Conservation (phyloP, 2,113 vertebrate species). For the Psilopogon haemacephalus region DNA sequence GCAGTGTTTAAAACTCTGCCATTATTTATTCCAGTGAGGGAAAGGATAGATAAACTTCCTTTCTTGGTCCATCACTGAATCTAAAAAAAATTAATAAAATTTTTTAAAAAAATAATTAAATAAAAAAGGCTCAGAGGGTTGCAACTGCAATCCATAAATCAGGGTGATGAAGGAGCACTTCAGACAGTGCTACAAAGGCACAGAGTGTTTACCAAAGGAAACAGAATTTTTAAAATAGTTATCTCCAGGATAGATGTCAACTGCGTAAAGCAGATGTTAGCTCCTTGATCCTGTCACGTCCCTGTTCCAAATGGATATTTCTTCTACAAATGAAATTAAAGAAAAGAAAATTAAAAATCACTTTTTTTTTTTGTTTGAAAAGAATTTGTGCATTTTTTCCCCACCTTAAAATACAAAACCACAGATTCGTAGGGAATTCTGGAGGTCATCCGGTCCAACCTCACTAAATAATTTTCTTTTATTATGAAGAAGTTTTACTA, state of each 20-base stretch:
- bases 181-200: neutral
- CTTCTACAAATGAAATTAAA: neutral
- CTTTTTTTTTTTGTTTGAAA: neutral
- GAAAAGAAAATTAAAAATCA: neutral
- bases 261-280: neutral
- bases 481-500: neutral
- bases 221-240: constrained; percentile 15
- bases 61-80: neutral
- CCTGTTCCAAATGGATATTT: neutral
- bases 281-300: neutral
- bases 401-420: neutral
- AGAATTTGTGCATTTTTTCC: neutral
- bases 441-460: neutral
- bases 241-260: constrained; percentile 4
- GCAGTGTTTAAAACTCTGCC: constrained; percentile 12
- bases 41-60: constrained; percentile 57
- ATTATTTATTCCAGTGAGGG: constrained; percentile 45
- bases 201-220: constrained; percentile 40
- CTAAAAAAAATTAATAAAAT: neutral
- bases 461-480: neutral
- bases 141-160: constrained; percentile 36
- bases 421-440: neutral
- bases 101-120: neutral
- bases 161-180: neutral
- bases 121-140: neutral